Evolutionary conservation across 2,888 invertebrate genomes (phyloP).

Genomic region (Oscheius onirici): DNA sequence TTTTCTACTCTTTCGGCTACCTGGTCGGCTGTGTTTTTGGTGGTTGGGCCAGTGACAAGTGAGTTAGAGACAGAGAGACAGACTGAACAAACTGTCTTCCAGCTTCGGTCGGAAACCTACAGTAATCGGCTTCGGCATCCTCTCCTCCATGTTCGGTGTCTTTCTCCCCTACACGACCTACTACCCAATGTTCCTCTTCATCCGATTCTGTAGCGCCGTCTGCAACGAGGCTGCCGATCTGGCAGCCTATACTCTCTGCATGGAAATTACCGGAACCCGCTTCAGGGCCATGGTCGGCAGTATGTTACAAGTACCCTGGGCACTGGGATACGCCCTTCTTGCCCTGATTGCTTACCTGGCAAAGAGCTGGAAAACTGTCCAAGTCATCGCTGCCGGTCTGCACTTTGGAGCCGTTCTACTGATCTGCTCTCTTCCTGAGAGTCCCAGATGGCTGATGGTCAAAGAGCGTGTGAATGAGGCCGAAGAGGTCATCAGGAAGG

Average conservation of each 20-base stretch:
- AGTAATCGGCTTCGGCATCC: conserved; percentile 70
- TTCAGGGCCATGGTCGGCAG: conserved; percentile 71
- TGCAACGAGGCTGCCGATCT: conserved; percentile 71
- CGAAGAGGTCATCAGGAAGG: conserved; percentile 69
- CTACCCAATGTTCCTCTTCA: conserved; percentile 67
- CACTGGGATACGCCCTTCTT: conserved; percentile 71
- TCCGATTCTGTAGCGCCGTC: conserved; percentile 60
- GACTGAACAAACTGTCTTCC: conserved; percentile 15
- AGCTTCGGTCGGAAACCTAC: conserved; percentile 72
- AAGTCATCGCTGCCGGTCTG: conserved; percentile 68
- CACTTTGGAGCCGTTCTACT: conserved; percentile 69
- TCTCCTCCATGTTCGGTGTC: conserved; percentile 71
- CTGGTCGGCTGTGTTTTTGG: conserved; percentile 70
- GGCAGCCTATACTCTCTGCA: conserved; percentile 71
- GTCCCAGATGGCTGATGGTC: conserved; percentile 70
- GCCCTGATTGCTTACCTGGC: conserved; percentile 70
- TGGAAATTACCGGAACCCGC: conserved; percentile 70
- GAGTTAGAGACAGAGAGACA: no score
- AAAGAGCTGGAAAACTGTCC: conserved; percentile 70
- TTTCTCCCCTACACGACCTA: conserved; percentile 67
- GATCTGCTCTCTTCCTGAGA: conserved; percentile 70
- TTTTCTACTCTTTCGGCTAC: conserved; percentile 71
- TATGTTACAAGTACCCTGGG: conserved; percentile 71
- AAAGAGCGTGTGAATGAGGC: conserved; percentile 69
- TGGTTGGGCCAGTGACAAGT: conserved; percentile 68